Percentiles rank a stretch among this genome's conserved stretches.
Evolutionary conservation across 2,888 invertebrate species (phyloP).

Genomic region (Nowickia ferox): DNA sequence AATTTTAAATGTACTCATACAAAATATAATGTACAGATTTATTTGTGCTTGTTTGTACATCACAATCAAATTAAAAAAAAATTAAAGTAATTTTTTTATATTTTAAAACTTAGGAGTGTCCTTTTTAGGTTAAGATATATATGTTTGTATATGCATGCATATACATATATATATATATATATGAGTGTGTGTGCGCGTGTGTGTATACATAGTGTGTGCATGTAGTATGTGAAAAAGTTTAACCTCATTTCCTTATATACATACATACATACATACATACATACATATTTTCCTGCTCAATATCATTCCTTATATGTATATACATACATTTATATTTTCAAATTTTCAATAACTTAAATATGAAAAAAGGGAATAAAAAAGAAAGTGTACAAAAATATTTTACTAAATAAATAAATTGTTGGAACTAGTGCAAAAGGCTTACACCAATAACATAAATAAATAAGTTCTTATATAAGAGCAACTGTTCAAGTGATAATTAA

Average conservation of each 20-base stretch:
- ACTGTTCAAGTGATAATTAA: slow-evolving; percentile 17
- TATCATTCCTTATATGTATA: slow-evolving; percentile 29
- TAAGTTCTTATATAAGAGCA: slow-evolving; percentile 53
- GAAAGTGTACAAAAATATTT: background rate
- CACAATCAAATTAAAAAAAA: background rate
- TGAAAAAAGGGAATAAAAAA: background rate
- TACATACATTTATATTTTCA: slow-evolving; percentile 3
- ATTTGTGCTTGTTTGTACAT: too few relatives aligned
- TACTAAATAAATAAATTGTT: background rate
- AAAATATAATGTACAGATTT: background rate
- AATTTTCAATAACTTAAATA: slow-evolving; percentile 14
- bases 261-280: too few relatives aligned
- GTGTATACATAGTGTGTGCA: too few relatives aligned
- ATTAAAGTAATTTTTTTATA: background rate
- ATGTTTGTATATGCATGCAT: slow-evolving; percentile 8
- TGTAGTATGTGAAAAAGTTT: slow-evolving; percentile 47
- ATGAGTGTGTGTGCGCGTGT: background rate
- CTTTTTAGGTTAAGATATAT: slow-evolving; percentile 29
- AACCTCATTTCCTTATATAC: slow-evolving; percentile 58
- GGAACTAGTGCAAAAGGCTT: background rate
- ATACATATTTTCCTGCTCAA: slow-evolving; percentile 22
- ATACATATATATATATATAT: background rate
- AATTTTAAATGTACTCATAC: background rate
- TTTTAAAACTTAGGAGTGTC: slow-evolving; percentile 32
- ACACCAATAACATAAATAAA: background rate